Evolutionary conservation across 2,888 invertebrate genomes (phyloP), one percentile per base, ranked within the genome.

Genomic region (Odontomyia ornata): DNA sequence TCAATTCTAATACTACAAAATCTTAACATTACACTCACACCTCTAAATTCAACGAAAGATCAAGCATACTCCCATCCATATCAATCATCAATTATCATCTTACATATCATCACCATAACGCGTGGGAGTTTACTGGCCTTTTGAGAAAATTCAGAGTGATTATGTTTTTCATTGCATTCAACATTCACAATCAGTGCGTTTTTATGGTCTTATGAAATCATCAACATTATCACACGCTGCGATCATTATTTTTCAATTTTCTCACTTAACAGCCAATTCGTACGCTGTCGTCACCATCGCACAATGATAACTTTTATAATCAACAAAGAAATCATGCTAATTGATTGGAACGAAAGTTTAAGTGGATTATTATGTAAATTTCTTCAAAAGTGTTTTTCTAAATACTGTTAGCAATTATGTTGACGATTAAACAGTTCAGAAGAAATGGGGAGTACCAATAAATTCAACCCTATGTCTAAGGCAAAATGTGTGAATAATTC

Each of bases 311-410:
- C n/a, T 15, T 36, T 36, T 36, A 9, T 36, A 9, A 5, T 36
- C 3, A 36, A 9, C 36, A 3, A 3, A 36, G 36, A 36, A 36
- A 27, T 64, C n/a, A 65, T 36, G 28, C 65, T 36, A 65, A 30
- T 36, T 65, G 65, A 65, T 36, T 18, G 30, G 3, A 30, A 65
- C 65, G 65, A 65, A 65, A 65, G 65, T 36, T 65, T 65, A 65
- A 65, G 65, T 65, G 65, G 36, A 65, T 65, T 65, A 65, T 65
- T 65, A 65, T 65, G 36, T 65, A 65, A 65, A 65, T 65, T 4
- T 52, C 5, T 52, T 36, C 5, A 36, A 36, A 36, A 36, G 36
- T 9, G 9, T 36, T 9, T 36, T 5, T 36, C 36, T 36, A 36
- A 36, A 36, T 36, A 3, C 5, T 36, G 36, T 5, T 36, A 9